Conservation (phyloP, 2,113 vertebrate species). For the Hemicordylus capensis region DNA sequence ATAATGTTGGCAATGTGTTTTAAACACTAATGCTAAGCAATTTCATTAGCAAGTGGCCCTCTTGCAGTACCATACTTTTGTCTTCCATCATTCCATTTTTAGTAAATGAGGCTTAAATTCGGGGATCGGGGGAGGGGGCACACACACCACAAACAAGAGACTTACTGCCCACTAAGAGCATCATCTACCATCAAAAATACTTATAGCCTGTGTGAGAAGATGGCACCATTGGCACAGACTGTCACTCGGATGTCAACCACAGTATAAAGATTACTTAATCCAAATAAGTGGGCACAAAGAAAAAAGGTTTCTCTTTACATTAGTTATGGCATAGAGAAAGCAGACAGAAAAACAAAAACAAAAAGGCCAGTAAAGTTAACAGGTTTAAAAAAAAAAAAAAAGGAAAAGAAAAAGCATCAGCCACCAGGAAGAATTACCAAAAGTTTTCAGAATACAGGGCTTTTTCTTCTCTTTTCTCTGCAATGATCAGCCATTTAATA, state of each 20-base stretch:
- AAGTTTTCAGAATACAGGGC: slow-evolving; percentile 67
- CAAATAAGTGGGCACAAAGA: slow-evolving; percentile 54
- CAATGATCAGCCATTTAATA: slow-evolving; percentile 74
- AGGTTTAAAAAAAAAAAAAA: slow-evolving; percentile 33
- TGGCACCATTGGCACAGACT: slow-evolving; percentile 58
- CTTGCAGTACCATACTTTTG: slow-evolving; percentile 21
- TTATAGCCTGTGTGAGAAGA: slow-evolving; percentile 23
- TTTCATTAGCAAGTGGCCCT: slow-evolving; percentile 51
- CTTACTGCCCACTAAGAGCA: slow-evolving; percentile 14
- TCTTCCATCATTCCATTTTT: slow-evolving; percentile 43
- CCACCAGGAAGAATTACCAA: slow-evolving; percentile 70
- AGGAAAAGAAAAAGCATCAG: slow-evolving; percentile 56
- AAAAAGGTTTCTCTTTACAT: slow-evolving; percentile 58
- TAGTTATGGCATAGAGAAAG: slow-evolving; percentile 75
- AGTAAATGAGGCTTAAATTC: slow-evolving; percentile 21
- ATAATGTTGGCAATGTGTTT: slow-evolving; percentile 40
- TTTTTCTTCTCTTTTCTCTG: slow-evolving; percentile 71
- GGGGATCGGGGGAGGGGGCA: background rate
- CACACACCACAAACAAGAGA: slow-evolving; percentile 9
- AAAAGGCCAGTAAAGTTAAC: slow-evolving; percentile 73
- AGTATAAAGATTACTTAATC: slow-evolving; percentile 47
- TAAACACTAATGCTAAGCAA: slow-evolving; percentile 1
- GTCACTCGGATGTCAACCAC: slow-evolving; percentile 54
- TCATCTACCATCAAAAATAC: slow-evolving; percentile 48
- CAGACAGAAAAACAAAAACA: slow-evolving; percentile 72